Evolutionary conservation across 2,888 invertebrate species (phyloP).

Genomic region (Pristionchus maxplancki): DNA sequence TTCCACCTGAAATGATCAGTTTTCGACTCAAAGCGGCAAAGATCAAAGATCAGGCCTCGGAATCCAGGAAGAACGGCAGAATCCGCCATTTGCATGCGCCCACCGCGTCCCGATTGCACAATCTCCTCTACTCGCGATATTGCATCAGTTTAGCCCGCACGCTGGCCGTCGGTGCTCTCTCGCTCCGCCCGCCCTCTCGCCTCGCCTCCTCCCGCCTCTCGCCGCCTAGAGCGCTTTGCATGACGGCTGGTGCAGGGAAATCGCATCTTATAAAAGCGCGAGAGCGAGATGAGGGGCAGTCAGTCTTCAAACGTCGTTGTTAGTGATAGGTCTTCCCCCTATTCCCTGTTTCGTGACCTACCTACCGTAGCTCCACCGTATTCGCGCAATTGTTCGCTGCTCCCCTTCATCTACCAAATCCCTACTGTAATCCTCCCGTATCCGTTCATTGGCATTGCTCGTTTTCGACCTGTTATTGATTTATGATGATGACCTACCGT

Average conservation of each 20-base stretch:
- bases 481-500: not conserved
- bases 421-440: not conserved
- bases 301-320: not conserved
- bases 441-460: not conserved
- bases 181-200: not conserved
- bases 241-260: not conserved
- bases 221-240: not conserved
- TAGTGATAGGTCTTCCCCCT: not conserved
- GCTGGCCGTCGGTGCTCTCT: not conserved
- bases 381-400: not conserved
- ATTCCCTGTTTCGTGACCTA: not conserved
- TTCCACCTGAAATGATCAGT: too few relatives aligned
- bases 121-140: not conserved
- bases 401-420: not conserved
- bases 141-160: constrained; percentile 16
- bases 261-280: not conserved
- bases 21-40: not conserved
- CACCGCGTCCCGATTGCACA: not conserved
- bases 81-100: not conserved
- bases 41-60: not conserved
- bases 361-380: too few relatives aligned
- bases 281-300: not conserved
- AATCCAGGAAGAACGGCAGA: not conserved
- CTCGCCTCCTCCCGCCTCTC: not conserved
- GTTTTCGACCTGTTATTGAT: too few relatives aligned